These are phyloP conservation scores for Gymnothorax javanicus DNA, from an alignment of 2,797 vertebrate genomes.

Conservation along the genomic window DNA sequence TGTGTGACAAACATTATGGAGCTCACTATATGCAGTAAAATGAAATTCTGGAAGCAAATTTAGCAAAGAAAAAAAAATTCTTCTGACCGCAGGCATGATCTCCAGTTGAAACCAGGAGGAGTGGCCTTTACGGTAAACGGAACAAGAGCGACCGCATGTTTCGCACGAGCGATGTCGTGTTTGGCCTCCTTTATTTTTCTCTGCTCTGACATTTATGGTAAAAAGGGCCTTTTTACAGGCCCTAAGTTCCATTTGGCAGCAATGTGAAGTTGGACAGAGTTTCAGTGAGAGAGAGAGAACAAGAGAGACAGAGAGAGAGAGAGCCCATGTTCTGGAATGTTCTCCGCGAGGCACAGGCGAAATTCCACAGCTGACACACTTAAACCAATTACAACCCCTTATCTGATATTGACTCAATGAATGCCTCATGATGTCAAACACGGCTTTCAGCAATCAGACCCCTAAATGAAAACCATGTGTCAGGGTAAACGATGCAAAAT, in stretches of 20 bases:
- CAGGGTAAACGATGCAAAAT: constrained; percentile 55
- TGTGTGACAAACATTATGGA: not conserved
- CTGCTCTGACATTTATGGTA: constrained; percentile 11
- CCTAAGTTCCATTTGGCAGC: not conserved
- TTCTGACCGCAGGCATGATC: not conserved
- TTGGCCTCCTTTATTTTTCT: not conserved
- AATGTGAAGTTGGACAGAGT: not conserved
- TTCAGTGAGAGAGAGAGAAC: not conserved
- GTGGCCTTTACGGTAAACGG: no score
- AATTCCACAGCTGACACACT: constrained; percentile 27
- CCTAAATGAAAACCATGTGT: constrained; percentile 24
- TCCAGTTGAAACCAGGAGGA: not conserved
- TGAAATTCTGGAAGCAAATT: not conserved
- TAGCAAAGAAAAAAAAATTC: not conserved
- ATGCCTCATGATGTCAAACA: constrained; percentile 25
- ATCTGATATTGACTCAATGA: constrained; percentile 17
- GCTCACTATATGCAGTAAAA: not conserved
- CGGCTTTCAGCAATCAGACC: constrained; percentile 16
- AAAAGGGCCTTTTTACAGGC: not conserved
- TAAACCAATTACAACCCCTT: constrained; percentile 26
- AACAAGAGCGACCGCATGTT: not conserved
- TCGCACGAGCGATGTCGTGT: not conserved
- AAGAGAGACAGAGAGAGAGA: not conserved
- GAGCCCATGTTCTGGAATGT: not conserved
- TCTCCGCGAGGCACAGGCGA: not conserved